Evolutionary conservation across 2,797 vertebrate genomes (phyloP), one percentile per base, ranked within the genome.

Genomic region (Enteromius mattozi): DNA sequence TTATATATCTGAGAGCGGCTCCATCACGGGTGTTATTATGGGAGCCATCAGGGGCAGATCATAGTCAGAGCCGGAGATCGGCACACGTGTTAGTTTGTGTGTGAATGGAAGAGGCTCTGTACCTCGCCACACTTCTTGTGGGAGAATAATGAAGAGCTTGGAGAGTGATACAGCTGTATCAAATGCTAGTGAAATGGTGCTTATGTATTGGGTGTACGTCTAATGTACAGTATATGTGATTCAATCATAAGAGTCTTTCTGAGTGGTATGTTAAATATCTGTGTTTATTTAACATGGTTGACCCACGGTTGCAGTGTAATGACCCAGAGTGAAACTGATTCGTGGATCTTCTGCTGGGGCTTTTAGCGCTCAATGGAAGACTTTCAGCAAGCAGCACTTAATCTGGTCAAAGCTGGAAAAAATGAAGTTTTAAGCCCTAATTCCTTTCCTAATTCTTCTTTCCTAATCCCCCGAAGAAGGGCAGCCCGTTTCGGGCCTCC

Each of bases 361-460:
- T 85, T 75, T 56, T 54, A 51, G 56, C 10, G 3, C 61, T 81
- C 83, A 74, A 75, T 81, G 75, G 42, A 82, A 81, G 66, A 74
- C 75, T 85, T 51, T 83, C 68, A 54, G 59, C 19, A 24, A 86
- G 86, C 78, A 82, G 56, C 51, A 70, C 90, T 87, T 93, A 92
- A 94, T 94, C 93, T 91, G 88, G 86, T 92, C 83, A 91, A 91
- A 91, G 87, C 91, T 86, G 81, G 47, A 81, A 89, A 89, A 92
- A 90, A 92, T 87, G 66, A 92, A 88, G 86, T 89, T 93, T 91
- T 89, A 91, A 91, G 78, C 90, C 86, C 88, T 91, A 90, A 93
- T 93, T 94, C 92, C 87, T 87, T 78, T 83, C 79, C 66, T 85
- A 72, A 86, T 87, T 85, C 84, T 86, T 59, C 70, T 61, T 49